Conservation (phyloP, 2,113 vertebrate genomes). For the Psephotus haematonotus region DNA sequence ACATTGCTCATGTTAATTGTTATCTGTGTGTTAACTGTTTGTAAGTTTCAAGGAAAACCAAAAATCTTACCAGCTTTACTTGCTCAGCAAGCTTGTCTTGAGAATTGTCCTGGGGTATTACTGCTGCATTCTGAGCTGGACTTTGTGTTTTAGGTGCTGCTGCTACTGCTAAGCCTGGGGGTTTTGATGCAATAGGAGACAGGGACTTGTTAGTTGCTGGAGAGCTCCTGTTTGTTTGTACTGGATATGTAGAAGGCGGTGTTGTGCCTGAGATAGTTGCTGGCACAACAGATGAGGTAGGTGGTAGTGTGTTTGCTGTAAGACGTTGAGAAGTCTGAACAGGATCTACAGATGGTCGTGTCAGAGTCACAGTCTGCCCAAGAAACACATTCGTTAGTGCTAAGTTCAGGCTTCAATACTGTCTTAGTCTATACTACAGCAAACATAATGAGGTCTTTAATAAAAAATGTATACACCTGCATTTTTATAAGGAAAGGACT, state of each 20-base stretch:
- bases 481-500: neutral
- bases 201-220: conserved; percentile 75
- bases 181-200: conserved; percentile 85
- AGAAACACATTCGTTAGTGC: neutral
- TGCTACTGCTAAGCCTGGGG: conserved; percentile 80
- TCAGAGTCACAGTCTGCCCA: conserved; percentile 83
- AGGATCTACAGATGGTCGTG: conserved; percentile 82
- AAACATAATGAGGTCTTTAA: neutral
- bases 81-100: conserved; percentile 95
- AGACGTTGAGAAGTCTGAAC: conserved; percentile 83
- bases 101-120: conserved; percentile 80
- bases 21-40: neutral
- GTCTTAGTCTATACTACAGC: neutral
- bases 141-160: conserved; percentile 81
- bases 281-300: conserved; percentile 77
- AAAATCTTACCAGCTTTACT: conserved; percentile 85
- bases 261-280: conserved; percentile 70
- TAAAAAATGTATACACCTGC: neutral
- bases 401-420: neutral
- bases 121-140: conserved; percentile 78
- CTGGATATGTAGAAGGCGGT: conserved; percentile 74
- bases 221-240: conserved; percentile 80
- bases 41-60: rapidly evolving
- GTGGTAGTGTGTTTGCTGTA: conserved; percentile 72
- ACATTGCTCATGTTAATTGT: neutral